Evolutionary conservation across 2,797 vertebrate genomes (phyloP), one percentile per base, ranked within the genome.

Genomic region (Amblyraja radiata): DNA sequence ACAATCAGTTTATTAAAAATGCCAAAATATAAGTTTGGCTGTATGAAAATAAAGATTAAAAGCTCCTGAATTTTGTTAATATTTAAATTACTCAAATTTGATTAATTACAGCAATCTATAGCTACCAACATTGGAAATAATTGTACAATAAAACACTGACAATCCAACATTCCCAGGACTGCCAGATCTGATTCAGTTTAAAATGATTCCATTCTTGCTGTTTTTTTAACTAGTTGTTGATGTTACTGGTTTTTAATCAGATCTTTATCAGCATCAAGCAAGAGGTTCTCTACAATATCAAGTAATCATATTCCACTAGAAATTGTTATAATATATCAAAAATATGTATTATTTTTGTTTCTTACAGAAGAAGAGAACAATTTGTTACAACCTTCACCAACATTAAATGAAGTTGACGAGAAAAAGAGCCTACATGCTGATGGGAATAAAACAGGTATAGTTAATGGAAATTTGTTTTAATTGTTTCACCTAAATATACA

Each of bases 291-390:
- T 58, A 84, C 54, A 6, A 28, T 84, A 58, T 11, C 28, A 11
- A 32, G 68, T 65, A 32, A 88, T 88, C n/a, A 68, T 16, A 63
- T 36, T 88, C n/a, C 14, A 36, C n/a, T 68, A 13, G 54, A 74
- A 76, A 4, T 73, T 13, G 73, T 76, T 0, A 91, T 91, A 54
- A 68, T 16, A 2, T 32, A 88, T 68, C 32, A 65, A 88, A 16
- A 23, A 92, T 74, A 11, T 25, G 36, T 46, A 74, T 28, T 54
- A 65, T 79, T 94, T 93, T 95, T 77, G 93, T 93, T 95, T 4
- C 95, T 95, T 95, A 94, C 94, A 97, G 98, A 98, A 73, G 98
- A 98, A 25, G 97, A 97, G 94, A 94, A 95, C 1, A 95, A 95
- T 92, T 76, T 46, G 16, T 21, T 46, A 74, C 36, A 14, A 54